phyloP scores from a whole-genome alignment of 2,113 vertebrate species.

The Caretta caretta region DNA sequence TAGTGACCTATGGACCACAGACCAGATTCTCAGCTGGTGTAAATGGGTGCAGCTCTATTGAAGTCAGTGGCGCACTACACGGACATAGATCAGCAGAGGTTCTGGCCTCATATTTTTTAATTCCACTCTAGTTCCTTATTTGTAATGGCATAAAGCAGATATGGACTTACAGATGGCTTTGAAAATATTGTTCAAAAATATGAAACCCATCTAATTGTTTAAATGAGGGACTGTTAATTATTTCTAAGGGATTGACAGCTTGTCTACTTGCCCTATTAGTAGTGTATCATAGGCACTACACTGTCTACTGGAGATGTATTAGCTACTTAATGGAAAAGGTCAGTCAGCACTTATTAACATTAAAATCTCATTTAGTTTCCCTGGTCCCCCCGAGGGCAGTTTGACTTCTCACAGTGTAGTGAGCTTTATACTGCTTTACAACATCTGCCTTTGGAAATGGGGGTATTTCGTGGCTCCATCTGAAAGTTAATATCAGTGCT shows the following conservation, averaged over 20 bases:
- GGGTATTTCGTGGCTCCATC: not conserved
- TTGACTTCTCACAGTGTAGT: constrained; percentile 20
- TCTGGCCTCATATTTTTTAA: not conserved
- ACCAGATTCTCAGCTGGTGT: not conserved
- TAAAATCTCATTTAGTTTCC: constrained; percentile 43
- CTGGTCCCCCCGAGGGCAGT: constrained; percentile 2
- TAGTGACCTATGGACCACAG: not conserved
- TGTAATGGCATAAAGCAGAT: not conserved
- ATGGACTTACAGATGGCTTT: not conserved
- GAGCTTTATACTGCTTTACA: constrained; percentile 18
- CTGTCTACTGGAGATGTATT: not conserved
- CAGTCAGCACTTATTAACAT: constrained; percentile 37
- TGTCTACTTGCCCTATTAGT: not conserved
- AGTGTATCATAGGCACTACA: not conserved
- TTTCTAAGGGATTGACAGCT: not conserved
- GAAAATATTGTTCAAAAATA: not conserved
- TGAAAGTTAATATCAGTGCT: not conserved
- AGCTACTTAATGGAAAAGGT: constrained; percentile 39
- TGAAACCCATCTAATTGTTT: not conserved
- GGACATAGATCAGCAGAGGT: not conserved
- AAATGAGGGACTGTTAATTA: not conserved
- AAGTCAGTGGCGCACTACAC: not conserved
- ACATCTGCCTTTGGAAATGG: not conserved
- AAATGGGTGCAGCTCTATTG: not conserved
- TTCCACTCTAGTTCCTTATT: not conserved